Conservation (phyloP, 2,113 vertebrate species). For the human (Homo sapiens) region GRCh38 chr7:151283001-151283500, state of each 20-base stretch:
- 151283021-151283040: neutral
- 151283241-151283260: neutral
- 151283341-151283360: neutral
- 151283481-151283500: neutral
- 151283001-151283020: neutral
- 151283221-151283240: neutral
- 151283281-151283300: neutral
- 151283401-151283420: neutral
- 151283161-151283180: neutral
- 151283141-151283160: neutral
- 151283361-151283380: neutral
- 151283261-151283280: neutral
- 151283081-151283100: neutral
- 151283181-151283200: neutral
- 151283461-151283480: neutral
- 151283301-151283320: neutral
- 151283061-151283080: neutral
- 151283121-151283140: neutral
- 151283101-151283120: neutral
- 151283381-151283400: neutral
- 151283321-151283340: neutral
- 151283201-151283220: neutral
- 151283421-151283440: neutral
- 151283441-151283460: neutral
- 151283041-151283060: neutral